Conservation (phyloP, 1,140 invertebrate species). For the Calliphora vicina region DNA sequence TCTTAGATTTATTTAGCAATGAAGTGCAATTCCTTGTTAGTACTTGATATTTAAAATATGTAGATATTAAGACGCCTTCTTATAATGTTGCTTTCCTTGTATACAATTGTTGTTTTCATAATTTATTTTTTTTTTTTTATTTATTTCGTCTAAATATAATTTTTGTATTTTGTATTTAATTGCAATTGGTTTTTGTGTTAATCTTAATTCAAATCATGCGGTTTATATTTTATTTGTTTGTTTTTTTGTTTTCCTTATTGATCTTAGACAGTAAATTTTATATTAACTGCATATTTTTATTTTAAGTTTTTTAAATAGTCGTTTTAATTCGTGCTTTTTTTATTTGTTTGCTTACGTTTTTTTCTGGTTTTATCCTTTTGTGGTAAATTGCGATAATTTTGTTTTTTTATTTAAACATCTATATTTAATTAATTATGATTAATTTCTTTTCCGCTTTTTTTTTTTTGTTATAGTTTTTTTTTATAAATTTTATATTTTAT, state of each 20-base stretch:
- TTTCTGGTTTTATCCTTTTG: not conserved
- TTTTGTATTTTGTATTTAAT: not conserved
- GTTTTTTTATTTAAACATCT: conserved; percentile 25
- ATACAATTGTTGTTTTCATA: no score
- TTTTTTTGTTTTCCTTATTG: not conserved
- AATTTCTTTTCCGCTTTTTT: not conserved
- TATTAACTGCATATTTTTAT: no score
- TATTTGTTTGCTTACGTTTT: no score
- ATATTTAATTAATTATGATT: conserved; percentile 37
- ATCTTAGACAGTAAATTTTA: not conserved
- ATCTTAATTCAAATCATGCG: conserved; percentile 9
- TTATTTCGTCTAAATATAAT: not conserved
- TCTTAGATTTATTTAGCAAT: no score
- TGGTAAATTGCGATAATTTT: conserved; percentile 30
- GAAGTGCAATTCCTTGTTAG: no score
- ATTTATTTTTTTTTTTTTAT: not conserved
- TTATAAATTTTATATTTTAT: conserved; percentile 30
- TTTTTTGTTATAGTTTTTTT: conserved; percentile 25
- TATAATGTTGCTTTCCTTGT: not conserved
- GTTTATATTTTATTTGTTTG: not conserved
- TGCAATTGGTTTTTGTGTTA: not conserved
- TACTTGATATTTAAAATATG: no score
- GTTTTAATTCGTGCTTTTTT: conserved; percentile 8
- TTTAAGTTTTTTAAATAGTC: conserved; percentile 19
- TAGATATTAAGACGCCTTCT: no score